Conservation (phyloP, 1,140 invertebrate species). For the Leptonema lineaticorne region DNA sequence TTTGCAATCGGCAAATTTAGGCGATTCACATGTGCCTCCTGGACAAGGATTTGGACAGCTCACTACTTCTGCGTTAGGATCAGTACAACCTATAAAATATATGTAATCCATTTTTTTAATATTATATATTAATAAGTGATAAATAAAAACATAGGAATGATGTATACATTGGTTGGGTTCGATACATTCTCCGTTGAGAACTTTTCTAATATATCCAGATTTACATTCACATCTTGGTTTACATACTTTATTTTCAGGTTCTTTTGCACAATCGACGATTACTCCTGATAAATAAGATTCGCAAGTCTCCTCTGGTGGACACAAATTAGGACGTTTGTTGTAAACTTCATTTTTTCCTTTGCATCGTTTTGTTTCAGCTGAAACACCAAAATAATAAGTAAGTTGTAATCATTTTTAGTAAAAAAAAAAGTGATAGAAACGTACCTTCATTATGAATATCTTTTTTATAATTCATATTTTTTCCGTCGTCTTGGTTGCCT, state of each 20-base stretch:
- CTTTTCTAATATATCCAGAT: conserved; percentile 1
- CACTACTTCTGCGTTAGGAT: conserved; percentile 30
- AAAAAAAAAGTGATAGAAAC: too few species aligned
- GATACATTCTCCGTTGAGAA: not conserved
- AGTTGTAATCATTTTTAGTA: too few species aligned
- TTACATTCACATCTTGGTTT: conserved; percentile 14
- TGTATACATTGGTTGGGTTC: not conserved
- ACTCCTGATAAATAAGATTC: conserved; percentile 15
- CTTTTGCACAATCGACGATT: not conserved
- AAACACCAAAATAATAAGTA: too few species aligned
- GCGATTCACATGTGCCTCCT: conserved; percentile 27
- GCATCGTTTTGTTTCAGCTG: not conserved
- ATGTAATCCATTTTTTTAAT: not conserved
- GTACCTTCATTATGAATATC: too few species aligned
- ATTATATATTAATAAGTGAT: not conserved
- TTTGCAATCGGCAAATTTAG: conserved; percentile 24
- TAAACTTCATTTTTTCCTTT: not conserved
- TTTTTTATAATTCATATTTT: too few species aligned
- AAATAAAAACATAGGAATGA: not conserved
- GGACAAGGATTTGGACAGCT: conserved; percentile 35
- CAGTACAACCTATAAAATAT: not conserved
- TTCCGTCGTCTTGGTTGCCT: too few species aligned
- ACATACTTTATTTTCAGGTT: not conserved
- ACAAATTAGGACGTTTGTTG: not conserved
- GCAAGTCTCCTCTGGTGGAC: conserved; percentile 28